Conservation (phyloP, 2,797 vertebrate species). For the Protonibea diacanthus region DNA sequence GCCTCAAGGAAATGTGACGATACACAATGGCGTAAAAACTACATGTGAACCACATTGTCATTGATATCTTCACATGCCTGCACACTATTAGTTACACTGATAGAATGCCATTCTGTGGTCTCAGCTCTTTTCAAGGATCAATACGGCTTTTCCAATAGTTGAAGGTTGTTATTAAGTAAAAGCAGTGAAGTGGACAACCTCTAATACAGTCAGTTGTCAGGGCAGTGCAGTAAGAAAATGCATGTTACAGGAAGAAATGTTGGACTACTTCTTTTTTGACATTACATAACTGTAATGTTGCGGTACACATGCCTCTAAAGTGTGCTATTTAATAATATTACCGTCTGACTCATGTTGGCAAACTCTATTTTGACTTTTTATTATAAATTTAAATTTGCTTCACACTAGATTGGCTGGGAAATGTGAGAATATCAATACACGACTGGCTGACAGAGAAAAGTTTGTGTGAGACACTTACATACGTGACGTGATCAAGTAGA, state of each 20-base stretch:
- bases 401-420: neutral
- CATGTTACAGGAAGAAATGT: constrained; percentile 20
- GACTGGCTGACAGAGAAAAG: neutral
- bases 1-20: constrained; percentile 1
- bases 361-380: neutral
- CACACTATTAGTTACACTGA: constrained; percentile 62
- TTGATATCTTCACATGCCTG: constrained; percentile 48
- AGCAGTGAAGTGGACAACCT: constrained; percentile 55
- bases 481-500: neutral
- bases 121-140: constrained; percentile 47
- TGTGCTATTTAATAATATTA: constrained; percentile 12
- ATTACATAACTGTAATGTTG: neutral
- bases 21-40: constrained; percentile 21
- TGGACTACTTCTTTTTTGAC: constrained; percentile 13
- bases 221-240: constrained; percentile 31
- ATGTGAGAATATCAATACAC: neutral
- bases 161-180: constrained; percentile 63
- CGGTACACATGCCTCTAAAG: neutral
- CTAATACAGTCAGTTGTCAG: constrained; percentile 44
- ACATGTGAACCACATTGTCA: constrained; percentile 41
- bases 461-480: neutral
- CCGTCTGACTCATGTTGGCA: neutral
- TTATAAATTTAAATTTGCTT: neutral
- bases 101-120: constrained; percentile 50
- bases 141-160: constrained; percentile 54